Evolutionary conservation across 2,888 invertebrate species (phyloP).

Genomic region (Eupithecia pulchellata): DNA sequence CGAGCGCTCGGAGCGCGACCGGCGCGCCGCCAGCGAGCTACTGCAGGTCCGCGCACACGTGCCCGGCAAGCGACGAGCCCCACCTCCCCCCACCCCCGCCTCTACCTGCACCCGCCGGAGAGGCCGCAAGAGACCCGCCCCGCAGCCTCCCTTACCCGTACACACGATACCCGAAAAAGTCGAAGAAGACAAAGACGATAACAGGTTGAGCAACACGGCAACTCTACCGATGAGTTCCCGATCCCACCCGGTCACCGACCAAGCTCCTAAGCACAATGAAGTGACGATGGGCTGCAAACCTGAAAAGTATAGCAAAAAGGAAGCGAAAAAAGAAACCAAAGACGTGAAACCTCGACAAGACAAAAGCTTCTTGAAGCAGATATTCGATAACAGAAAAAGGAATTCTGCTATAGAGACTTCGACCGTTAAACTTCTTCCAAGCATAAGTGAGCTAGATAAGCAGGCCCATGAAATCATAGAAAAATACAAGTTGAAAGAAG

Average conservation of each 20-base stretch:
- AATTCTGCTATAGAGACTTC: conserved; percentile 67
- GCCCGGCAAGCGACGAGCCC: conserved; percentile 91
- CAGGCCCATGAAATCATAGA: conserved; percentile 91
- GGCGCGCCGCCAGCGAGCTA: conserved; percentile 87
- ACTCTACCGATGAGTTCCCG: conserved; percentile 47
- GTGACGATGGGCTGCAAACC: conserved; percentile 53
- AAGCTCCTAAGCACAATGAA: conserved; percentile 38
- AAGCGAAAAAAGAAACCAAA: conserved; percentile 52
- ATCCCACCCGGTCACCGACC: conserved; percentile 22
- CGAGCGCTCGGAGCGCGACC: conserved; percentile 67
- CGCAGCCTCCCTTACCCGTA: conserved; percentile 66
- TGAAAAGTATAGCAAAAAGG: conserved; percentile 64
- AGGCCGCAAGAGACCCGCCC: conserved; percentile 82
- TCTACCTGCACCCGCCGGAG: conserved; percentile 49
- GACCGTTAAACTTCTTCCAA: conserved; percentile 87
- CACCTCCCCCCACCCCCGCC: conserved; percentile 85
- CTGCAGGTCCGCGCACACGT: conserved; percentile 88
- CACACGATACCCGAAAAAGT: conserved; percentile 12
- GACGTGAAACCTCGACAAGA: conserved; percentile 75
- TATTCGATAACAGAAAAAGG: conserved; percentile 77
- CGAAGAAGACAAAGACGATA: conserved; percentile 22
- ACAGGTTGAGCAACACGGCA: background rate
- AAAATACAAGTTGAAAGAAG: conserved; percentile 69
- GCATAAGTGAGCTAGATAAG: conserved; percentile 91
- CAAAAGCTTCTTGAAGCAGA: conserved; percentile 82